phyloP scores from a whole-genome alignment of 2,888 invertebrate species.

The Eupeodes luniger region DNA sequence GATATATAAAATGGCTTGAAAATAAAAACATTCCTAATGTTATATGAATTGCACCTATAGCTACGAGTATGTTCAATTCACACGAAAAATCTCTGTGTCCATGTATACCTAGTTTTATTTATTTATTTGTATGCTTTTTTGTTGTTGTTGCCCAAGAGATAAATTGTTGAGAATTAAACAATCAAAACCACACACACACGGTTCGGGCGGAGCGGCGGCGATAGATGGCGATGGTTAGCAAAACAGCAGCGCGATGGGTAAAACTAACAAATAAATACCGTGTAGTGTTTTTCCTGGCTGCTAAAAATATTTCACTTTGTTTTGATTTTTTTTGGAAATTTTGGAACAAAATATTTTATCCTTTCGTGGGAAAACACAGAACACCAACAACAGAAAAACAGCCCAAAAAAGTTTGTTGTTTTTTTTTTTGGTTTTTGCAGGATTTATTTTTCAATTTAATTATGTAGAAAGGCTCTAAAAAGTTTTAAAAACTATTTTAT shows the following conservation, averaged over 20 bases:
- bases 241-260: no score
- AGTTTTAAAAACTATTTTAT: constrained; percentile 22
- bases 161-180: constrained; percentile 42
- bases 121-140: not conserved
- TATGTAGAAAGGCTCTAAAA: constrained; percentile 9
- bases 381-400: not conserved
- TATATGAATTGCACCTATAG: constrained; percentile 35
- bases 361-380: not conserved
- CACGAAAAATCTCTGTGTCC: not conserved
- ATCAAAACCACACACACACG: constrained; percentile 49
- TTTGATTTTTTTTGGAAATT: not conserved
- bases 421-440: not conserved
- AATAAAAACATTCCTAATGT: constrained; percentile 24
- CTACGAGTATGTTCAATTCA: not conserved
- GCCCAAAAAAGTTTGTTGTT: constrained; percentile 1
- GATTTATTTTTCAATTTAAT: constrained; percentile 34
- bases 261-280: constrained; percentile 14
- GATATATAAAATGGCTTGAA: no score
- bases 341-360: constrained; percentile 12
- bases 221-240: no score
- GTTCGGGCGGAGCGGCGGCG: not conserved
- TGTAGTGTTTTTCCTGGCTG: not conserved
- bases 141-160: constrained; percentile 9
- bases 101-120: not conserved
- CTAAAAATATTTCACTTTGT: constrained; percentile 1